Evolutionary conservation across 2,888 invertebrate species (phyloP).

Genomic region (Eledona agricola): DNA sequence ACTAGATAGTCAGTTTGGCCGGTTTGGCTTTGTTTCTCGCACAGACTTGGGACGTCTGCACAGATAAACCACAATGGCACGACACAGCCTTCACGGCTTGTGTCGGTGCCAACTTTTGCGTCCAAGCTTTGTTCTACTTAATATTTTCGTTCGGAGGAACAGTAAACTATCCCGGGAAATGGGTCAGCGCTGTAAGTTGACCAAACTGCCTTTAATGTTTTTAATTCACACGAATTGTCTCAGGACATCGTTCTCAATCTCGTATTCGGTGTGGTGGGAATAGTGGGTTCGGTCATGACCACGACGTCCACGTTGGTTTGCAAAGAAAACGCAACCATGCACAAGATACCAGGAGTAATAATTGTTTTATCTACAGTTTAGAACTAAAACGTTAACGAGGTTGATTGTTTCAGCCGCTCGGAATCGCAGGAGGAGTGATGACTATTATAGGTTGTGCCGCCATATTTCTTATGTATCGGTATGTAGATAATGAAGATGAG

Average conservation of each 20-base stretch:
- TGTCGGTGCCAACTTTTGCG: constrained; percentile 19
- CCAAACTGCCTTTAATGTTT: background rate
- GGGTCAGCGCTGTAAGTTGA: constrained; percentile 31
- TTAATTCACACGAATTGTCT: constrained; percentile 2
- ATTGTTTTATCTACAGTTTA: background rate
- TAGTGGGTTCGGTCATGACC: constrained; percentile 23
- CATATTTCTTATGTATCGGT: constrained; percentile 48
- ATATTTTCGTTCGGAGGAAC: constrained; percentile 36
- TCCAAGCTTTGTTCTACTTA: constrained; percentile 30
- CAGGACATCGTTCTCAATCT: constrained; percentile 34
- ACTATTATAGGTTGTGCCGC: constrained; percentile 46
- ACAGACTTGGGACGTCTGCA: constrained; percentile 20
- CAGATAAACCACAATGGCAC: constrained; percentile 31
- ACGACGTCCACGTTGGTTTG: constrained; percentile 8
- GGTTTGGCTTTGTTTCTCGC: constrained; percentile 33
- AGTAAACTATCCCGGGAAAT: constrained; percentile 29
- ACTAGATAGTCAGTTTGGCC: constrained; percentile 29
- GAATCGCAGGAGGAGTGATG: constrained; percentile 42
- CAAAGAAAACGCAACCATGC: constrained; percentile 10
- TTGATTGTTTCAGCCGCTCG: constrained; percentile 44
- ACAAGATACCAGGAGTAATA: constrained; percentile 32
- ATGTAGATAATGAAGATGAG: constrained; percentile 43
- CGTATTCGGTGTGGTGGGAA: constrained; percentile 21
- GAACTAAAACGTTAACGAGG: background rate
- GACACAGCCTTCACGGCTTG: constrained; percentile 20